Evolutionary conservation across 2,888 invertebrate species (phyloP).

Genomic region (Tillus elongatus): DNA sequence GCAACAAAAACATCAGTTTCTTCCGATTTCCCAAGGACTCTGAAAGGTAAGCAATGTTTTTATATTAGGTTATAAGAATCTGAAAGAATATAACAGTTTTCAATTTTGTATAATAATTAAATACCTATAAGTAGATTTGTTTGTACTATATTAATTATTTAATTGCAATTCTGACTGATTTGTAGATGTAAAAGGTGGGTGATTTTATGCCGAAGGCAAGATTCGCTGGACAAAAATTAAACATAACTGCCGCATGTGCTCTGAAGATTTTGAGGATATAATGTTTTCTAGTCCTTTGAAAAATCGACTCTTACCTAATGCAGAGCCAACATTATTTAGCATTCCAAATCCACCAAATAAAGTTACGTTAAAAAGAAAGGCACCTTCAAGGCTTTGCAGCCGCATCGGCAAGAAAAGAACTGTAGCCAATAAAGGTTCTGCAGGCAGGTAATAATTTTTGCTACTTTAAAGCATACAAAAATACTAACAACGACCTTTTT

Average conservation of each 20-base stretch:
- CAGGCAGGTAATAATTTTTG: slow-evolving; percentile 1
- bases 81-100: background rate
- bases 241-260: slow-evolving; percentile 4
- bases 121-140: background rate
- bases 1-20: slow-evolving; percentile 2
- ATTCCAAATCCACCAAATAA: slow-evolving; percentile 3
- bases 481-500: background rate
- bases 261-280: background rate
- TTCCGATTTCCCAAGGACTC: slow-evolving; percentile 4
- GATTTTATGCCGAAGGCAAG: slow-evolving; percentile 2
- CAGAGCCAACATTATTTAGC: slow-evolving; percentile 1
- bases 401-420: background rate
- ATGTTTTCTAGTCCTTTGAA: slow-evolving; percentile 1
- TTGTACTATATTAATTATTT: background rate
- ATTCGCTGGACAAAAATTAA: background rate
- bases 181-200: slow-evolving; percentile 2
- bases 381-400: slow-evolving; percentile 2
- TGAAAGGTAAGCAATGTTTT: background rate
- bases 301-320: slow-evolving; percentile 2
- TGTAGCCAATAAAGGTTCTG: slow-evolving; percentile 1
- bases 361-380: slow-evolving; percentile 2
- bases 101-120: slow-evolving; percentile 3
- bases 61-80: background rate
- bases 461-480: slow-evolving; percentile 2
- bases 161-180: background rate